These are phyloP conservation scores for Belgica antarctica DNA, from an alignment of 2,888 invertebrate species.

Conservation along the genomic window DNA sequence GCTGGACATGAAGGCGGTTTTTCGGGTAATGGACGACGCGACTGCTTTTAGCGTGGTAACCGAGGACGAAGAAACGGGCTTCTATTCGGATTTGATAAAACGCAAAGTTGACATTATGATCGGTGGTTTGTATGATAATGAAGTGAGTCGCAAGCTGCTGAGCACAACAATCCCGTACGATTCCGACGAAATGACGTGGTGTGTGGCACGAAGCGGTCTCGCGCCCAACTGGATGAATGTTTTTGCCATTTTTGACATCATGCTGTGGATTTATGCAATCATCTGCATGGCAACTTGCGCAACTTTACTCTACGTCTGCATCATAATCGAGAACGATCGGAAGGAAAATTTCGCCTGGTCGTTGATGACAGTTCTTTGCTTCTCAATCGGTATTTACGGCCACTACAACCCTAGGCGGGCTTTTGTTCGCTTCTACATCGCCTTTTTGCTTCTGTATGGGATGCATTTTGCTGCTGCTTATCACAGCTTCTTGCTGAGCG, in stretches of 20 bases:
- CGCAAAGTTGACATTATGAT: slow-evolving; percentile 51
- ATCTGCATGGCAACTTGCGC: background rate
- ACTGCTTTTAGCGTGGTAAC: slow-evolving; percentile 25
- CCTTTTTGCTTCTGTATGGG: slow-evolving; percentile 13
- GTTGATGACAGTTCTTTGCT: slow-evolving; percentile 20
- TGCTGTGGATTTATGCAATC: slow-evolving; percentile 30
- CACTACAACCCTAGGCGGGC: slow-evolving; percentile 16
- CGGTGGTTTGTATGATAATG: slow-evolving; percentile 54
- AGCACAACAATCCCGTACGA: slow-evolving; percentile 51
- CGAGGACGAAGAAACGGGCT: slow-evolving; percentile 38
- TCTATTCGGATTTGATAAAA: slow-evolving; percentile 39
- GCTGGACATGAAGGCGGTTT: slow-evolving; percentile 49
- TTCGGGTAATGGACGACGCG: slow-evolving; percentile 31
- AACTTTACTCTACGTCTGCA: background rate
- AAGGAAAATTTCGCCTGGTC: slow-evolving; percentile 35
- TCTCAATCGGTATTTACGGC: slow-evolving; percentile 9
- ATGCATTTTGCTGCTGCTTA: slow-evolving; percentile 36
- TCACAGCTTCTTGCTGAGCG: slow-evolving; percentile 33
- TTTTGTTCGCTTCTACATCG: slow-evolving; percentile 15
- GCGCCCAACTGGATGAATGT: slow-evolving; percentile 41
- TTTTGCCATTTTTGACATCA: slow-evolving; percentile 20
- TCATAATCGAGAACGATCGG: background rate
- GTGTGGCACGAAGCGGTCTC: slow-evolving; percentile 23
- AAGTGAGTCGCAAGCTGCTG: slow-evolving; percentile 50
- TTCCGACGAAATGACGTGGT: slow-evolving; percentile 44